Conservation (phyloP, 2,888 invertebrate genomes). For the Perizoma affinitatum region DNA sequence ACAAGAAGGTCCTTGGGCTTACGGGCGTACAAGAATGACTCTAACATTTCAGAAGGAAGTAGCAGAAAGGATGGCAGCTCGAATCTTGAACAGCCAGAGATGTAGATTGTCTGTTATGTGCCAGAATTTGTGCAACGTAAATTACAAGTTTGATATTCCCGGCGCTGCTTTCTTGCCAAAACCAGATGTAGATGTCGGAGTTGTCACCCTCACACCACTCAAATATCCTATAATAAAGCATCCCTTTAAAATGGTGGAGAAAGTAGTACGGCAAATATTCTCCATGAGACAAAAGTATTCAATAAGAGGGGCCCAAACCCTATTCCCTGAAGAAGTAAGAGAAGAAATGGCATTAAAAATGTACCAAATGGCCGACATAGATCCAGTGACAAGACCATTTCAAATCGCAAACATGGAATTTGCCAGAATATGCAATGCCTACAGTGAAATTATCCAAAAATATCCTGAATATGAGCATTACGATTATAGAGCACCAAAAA, state of each 20-base stretch:
- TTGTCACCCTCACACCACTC: conserved; percentile 93
- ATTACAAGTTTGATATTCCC: conserved; percentile 93
- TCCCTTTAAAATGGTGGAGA: conserved; percentile 94
- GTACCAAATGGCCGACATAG: conserved; percentile 88
- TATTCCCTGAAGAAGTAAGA: conserved; percentile 89
- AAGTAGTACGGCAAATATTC: conserved; percentile 94
- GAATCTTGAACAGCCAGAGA: conserved; percentile 86
- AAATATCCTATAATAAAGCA: conserved; percentile 89
- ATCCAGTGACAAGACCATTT: conserved; percentile 87
- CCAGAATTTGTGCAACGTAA: conserved; percentile 94
- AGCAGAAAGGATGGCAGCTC: conserved; percentile 95
- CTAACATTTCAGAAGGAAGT: conserved; percentile 99
- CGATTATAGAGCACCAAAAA: conserved; percentile 86
- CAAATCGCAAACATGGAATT: conserved; percentile 92
- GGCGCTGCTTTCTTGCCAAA: conserved; percentile 96
- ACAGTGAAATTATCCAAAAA: conserved; percentile 87
- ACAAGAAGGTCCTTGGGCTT: conserved; percentile 89
- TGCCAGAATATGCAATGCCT: conserved; percentile 89
- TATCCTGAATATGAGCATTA: conserved; percentile 87
- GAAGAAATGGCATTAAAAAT: conserved; percentile 87
- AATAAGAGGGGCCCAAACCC: conserved; percentile 86
- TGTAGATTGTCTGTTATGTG: conserved; percentile 97
- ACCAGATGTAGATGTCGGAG: conserved; percentile 98
- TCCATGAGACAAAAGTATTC: conserved; percentile 94
- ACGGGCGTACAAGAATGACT: conserved; percentile 93